Base-by-base conservation (phyloP, 2,888 invertebrate species). In the Scaptomyza reducta region DNA sequence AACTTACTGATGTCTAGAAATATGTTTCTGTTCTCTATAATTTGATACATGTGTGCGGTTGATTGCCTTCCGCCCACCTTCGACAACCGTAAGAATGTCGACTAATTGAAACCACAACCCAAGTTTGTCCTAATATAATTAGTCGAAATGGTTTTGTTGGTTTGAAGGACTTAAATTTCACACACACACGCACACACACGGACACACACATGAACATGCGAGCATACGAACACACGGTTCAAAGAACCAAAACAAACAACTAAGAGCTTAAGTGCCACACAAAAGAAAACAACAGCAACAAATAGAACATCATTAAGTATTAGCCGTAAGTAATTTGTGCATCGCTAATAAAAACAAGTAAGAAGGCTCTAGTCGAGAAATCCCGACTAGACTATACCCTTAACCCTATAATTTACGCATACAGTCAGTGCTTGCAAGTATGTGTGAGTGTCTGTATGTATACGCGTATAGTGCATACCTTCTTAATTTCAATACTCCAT, bases 71-170 rank as follows among this genome's bases (percentile, higher is more conserved):
- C 38, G 14, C 14, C 38, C 3, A 38, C 14, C n/a, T n/a, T n/a
- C n/a, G n/a, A n/a, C n/a, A n/a, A 10, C 10, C 22, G 11, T n/a
- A 16, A 31, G 38, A 64, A 44, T 35, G 57, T 27, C 29, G 42
- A 6, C 74, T 66, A 45, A 70, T 57, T 66, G 69, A 73, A 73
- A 45, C 40, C 74, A 31, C 27, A 74, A 38, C 25, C 53, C 58
- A 66, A 70, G 59, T 70, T 74, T 66, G 41, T 33, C 18, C 44
- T 67, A 73, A 73, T 70, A 73, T 58, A 70, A 70, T 70, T 70
- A 73, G 68, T 55, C 41, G 50, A 51, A 63, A 70, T 57, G 56
- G 22, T 49, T 49, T 53, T 22, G 44, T 35, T 38, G 35, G 35
- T 33, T 51, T 29, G 44, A 60, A 38, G 27, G 44, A 70, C 44